These are phyloP conservation scores for Ia io DNA, from an alignment of 2,113 vertebrate genomes.

Conservation along the genomic window DNA sequence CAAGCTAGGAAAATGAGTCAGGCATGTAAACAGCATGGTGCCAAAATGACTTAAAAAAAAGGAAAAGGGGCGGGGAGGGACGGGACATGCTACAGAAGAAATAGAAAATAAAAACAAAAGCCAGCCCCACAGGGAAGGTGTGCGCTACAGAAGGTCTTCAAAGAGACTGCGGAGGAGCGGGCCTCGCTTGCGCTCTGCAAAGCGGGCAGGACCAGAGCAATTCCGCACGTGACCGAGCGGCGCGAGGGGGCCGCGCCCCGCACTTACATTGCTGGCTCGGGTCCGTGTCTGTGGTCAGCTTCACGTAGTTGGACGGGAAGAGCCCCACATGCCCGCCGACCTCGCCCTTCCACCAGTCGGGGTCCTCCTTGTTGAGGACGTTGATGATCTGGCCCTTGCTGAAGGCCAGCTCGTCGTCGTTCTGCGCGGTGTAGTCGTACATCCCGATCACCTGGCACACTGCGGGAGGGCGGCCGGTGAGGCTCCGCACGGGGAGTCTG, in stretches of 20 bases:
- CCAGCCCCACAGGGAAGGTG: conserved; percentile 70
- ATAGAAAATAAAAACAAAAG: conserved; percentile 72
- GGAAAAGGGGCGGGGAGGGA: conserved; percentile 51
- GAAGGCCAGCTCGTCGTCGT: conserved; percentile 98
- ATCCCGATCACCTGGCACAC: conserved; percentile 99
- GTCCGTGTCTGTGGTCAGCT: conserved; percentile 96
- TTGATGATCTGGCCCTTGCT: conserved; percentile 98
- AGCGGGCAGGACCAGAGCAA: conserved; percentile 82
- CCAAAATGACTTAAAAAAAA: conserved; percentile 78
- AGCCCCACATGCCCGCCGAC: conserved; percentile 95
- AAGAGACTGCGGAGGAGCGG: conserved; percentile 84
- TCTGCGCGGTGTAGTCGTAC: conserved; percentile 98
- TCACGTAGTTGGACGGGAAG: conserved; percentile 99
- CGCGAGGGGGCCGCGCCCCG: conserved; percentile 49
- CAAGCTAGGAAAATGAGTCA: conserved; percentile 87
- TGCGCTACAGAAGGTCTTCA: conserved; percentile 86
- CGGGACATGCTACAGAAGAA: conserved; percentile 81
- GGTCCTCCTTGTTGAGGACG: conserved; percentile 97
- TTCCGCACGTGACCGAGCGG: conserved; percentile 81
- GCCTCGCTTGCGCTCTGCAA: conserved; percentile 77
- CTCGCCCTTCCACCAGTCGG: conserved; percentile 99
- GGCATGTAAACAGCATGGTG: conserved; percentile 84
- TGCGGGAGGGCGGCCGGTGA: conserved; percentile 70
- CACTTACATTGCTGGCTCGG: conserved; percentile 99
- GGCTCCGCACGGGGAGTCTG: too few relatives aligned